Conservation (phyloP, 2,113 vertebrate species). For the Brachyhypopomus gauderio region DNA sequence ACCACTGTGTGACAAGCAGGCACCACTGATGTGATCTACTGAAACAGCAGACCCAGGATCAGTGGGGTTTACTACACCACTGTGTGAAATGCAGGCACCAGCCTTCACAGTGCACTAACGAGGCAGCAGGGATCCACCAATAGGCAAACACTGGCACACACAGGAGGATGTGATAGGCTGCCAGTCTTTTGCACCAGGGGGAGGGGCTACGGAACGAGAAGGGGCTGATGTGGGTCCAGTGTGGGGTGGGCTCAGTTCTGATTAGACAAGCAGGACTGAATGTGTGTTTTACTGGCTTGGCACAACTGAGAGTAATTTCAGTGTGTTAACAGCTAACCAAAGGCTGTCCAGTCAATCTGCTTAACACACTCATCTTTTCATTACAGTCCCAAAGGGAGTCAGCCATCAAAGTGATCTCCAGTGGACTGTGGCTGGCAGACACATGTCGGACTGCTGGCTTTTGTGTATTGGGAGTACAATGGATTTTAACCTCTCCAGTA, state of each 20-base stretch:
- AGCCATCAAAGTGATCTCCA: slow-evolving; percentile 16
- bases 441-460: slow-evolving; percentile 4
- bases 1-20: slow-evolving; percentile 21
- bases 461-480: not conserved
- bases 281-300: slow-evolving; percentile 20
- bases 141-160: not conserved
- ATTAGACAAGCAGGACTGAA: slow-evolving; percentile 30
- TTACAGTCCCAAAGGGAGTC: slow-evolving; percentile 29
- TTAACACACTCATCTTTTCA: slow-evolving; percentile 38
- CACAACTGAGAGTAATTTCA: not conserved
- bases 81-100: slow-evolving; percentile 22
- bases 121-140: too few species aligned
- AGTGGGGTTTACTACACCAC: not conserved
- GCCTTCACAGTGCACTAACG: not conserved
- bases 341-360: slow-evolving; percentile 37
- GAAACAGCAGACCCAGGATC: slow-evolving; percentile 2
- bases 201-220: not conserved
- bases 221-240: not conserved
- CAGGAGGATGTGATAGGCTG: not conserved
- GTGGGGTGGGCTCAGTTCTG: not conserved
- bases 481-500: not conserved
- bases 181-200: not conserved
- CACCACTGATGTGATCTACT: slow-evolving; percentile 9
- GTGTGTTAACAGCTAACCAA: slow-evolving; percentile 24
- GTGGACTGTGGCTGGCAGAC: not conserved